phyloP scores from a whole-genome alignment of 2,888 invertebrate genomes.

The Ochlodes sylvanus region DNA sequence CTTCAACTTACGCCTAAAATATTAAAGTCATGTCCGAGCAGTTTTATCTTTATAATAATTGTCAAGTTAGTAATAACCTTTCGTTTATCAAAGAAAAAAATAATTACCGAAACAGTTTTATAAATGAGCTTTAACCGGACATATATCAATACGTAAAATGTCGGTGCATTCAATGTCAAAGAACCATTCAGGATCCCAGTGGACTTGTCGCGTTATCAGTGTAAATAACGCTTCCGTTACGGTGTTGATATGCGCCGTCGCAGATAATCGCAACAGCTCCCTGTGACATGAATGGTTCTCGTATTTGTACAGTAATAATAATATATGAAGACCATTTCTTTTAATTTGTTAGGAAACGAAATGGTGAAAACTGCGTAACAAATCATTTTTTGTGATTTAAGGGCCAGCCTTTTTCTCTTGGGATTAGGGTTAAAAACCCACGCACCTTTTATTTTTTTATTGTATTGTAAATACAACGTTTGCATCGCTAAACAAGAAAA shows the following conservation, averaged over 20 bases:
- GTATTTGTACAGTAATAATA: background rate
- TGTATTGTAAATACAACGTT: too few relatives aligned
- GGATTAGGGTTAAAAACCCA: too few relatives aligned
- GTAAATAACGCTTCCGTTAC: slow-evolving; percentile 47
- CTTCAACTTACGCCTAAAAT: too few relatives aligned
- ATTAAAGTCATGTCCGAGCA: too few relatives aligned
- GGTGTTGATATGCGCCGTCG: slow-evolving; percentile 53
- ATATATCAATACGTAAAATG: background rate
- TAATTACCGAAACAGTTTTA: background rate
- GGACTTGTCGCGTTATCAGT: slow-evolving; percentile 4
- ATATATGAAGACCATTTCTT: background rate
- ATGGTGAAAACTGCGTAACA: too few relatives aligned
- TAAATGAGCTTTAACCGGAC: background rate
- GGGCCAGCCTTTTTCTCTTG: too few relatives aligned
- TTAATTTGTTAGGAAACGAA: background rate
- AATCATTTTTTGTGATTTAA: too few relatives aligned
- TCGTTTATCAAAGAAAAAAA: too few relatives aligned
- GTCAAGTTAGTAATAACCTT: too few relatives aligned
- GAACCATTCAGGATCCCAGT: background rate
- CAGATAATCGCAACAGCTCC: slow-evolving; percentile 47
- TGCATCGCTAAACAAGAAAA: too few relatives aligned
- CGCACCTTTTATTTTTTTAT: too few relatives aligned
- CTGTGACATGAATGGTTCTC: background rate
- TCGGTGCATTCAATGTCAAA: background rate
- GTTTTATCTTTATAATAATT: too few relatives aligned